These are phyloP conservation scores for Etheostoma spectabile DNA, from an alignment of 2,113 vertebrate species.

Conservation along the genomic window DNA sequence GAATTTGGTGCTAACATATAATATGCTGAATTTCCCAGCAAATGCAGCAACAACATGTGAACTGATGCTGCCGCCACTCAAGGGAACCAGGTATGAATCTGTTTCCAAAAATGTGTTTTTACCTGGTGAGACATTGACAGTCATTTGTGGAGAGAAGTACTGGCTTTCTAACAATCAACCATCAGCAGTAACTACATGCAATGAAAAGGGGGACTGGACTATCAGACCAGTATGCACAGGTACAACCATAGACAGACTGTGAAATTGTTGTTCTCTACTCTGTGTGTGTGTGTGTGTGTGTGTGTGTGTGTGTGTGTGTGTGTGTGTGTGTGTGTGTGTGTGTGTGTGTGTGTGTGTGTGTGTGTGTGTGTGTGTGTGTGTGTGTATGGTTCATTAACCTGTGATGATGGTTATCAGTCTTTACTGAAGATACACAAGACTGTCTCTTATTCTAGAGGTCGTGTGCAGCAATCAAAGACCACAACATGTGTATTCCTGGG, in stretches of 20 bases:
- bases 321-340: too few relatives aligned
- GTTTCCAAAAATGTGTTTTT: constrained; percentile 27
- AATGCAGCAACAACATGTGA: constrained; percentile 29
- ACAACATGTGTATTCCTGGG: too few relatives aligned
- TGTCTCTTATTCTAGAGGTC: too few relatives aligned
- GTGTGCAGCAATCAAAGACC: too few relatives aligned
- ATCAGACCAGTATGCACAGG: constrained; percentile 39
- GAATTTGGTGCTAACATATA: background rate
- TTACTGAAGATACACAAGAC: too few relatives aligned
- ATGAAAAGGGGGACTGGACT: constrained; percentile 8
- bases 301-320: too few relatives aligned
- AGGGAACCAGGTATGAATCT: background rate
- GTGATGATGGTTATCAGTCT: too few relatives aligned
- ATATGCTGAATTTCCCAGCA: background rate
- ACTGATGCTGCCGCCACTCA: rapidly evolving
- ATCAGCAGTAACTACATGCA: constrained; percentile 21
- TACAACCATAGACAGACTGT: constrained; percentile 22
- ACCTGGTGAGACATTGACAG: constrained; percentile 21
- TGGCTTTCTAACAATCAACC: rapidly evolving
- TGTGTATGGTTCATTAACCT: too few relatives aligned
- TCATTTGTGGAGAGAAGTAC: constrained; percentile 22
- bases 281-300: background rate
- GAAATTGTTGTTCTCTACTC: background rate
- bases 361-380: too few relatives aligned
- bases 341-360: too few relatives aligned